Evolutionary conservation across 2,888 invertebrate species (phyloP), one percentile per base, ranked within the genome.

Genomic region (Tenthredo scrophulariae): DNA sequence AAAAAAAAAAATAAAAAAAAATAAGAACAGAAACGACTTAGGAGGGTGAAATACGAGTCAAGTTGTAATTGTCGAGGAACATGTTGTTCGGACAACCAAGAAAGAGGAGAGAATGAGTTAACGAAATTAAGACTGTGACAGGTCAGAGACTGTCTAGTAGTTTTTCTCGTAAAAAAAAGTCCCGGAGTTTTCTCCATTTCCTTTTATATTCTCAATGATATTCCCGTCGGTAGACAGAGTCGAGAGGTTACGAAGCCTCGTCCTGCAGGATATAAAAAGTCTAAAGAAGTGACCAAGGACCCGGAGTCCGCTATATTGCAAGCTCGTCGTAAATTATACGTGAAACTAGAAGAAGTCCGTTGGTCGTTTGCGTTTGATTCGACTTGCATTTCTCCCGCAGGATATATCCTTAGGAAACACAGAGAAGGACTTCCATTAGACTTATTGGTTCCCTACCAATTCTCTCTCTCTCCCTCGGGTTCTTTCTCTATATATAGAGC

Each of bases 401-500:
- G 80, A 75, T 70, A 43, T 62, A 58, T 40, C 58, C 46, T 70
- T 5, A 46, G 43, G 65, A 43, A 84, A 72, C 9, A 83, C 7
- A 15, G 33, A n/a, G 50, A 43, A n/a, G 54, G 84, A 84, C 86
- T 89, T 89, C 89, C 89, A 89, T 89, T 89, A 89, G 86, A 87
- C 88, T 89, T 89, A 89, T 89, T 89, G 89, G 65, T 65, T 80
- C 58, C 80, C 80, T 77, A 77, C 77, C 33, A 77, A 77, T 77
- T 77, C 29, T 50, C 54, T 50, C n/a, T 2, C 33, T 67, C 18
- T 37, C 37, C 1, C 7, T 37, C 37, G 0, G 0, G 10, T 67
- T 67, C 67, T 29, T 26, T 67, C 18, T 72, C 37, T 72, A 40
- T 22, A 37, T n/a, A 7, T 22, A 43, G 22, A 18, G 22, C 26